Percentiles rank a stretch among this genome's conserved stretches.
phyloP scores from a whole-genome alignment of 2,113 vertebrate genomes.

The Psittacula cyanocephala region DNA sequence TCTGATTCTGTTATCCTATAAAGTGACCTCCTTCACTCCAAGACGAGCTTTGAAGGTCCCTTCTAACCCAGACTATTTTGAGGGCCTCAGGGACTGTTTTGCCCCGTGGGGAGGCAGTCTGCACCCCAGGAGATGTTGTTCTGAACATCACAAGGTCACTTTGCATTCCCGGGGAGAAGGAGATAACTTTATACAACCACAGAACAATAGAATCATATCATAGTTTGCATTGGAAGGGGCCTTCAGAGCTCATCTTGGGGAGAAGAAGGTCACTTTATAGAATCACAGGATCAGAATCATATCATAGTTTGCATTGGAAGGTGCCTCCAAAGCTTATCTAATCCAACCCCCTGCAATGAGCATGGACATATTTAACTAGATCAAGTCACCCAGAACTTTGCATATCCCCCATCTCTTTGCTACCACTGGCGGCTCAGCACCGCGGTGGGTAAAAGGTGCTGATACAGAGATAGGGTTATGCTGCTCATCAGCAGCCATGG shows the following conservation, averaged over 20 bases:
- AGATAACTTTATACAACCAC: neutral
- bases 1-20: neutral
- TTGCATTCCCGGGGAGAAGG: neutral
- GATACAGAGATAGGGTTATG: neutral
- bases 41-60: neutral
- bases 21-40: neutral
- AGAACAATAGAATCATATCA: neutral
- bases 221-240: neutral
- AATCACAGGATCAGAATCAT: neutral
- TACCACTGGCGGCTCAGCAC: accelerated
- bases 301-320: neutral
- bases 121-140: neutral
- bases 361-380: neutral
- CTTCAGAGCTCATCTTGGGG: neutral
- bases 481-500: neutral
- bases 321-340: neutral
- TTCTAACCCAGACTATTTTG: neutral
- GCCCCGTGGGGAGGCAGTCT: neutral
- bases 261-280: neutral
- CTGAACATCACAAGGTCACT: neutral
- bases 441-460: accelerated
- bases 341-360: neutral
- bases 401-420: neutral
- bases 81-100: neutral
- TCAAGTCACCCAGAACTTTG: neutral